Percentiles rank a stretch among this genome's conserved stretches.
Evolutionary conservation across 2,888 invertebrate species (phyloP).

Genomic region (Protodeltote pygarga): DNA sequence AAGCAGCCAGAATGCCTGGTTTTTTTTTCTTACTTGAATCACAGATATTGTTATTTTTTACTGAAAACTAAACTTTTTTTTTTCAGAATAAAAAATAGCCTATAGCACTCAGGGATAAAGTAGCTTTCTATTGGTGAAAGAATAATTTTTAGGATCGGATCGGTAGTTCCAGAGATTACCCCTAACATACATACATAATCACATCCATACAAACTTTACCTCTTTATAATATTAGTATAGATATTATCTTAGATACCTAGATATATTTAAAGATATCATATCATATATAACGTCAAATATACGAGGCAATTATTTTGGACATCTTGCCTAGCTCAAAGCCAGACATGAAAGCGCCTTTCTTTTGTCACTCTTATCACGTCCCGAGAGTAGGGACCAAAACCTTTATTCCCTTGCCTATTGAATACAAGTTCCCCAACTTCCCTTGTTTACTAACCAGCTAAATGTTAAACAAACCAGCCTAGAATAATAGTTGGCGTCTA

Average conservation of each 20-base stretch:
- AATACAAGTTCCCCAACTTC: constrained; percentile 55
- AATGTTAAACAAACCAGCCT: constrained; percentile 41
- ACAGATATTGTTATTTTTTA: too few relatives aligned
- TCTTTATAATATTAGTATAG: too few relatives aligned
- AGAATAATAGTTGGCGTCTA: constrained; percentile 43
- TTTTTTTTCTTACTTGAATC: too few relatives aligned
- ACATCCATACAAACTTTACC: too few relatives aligned
- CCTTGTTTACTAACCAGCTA: constrained; percentile 49
- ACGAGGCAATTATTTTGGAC: constrained; percentile 35
- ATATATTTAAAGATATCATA: constrained; percentile 10
- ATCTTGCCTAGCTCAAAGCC: constrained; percentile 42
- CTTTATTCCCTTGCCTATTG: constrained; percentile 62
- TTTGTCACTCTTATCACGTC: constrained; percentile 69
- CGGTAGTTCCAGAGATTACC: too few relatives aligned
- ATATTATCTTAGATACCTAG: not conserved
- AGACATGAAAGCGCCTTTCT: constrained; percentile 61
- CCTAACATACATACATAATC: too few relatives aligned
- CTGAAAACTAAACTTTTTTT: too few relatives aligned
- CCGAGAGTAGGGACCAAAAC: constrained; percentile 56
- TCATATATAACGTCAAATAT: constrained; percentile 10
- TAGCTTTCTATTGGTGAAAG: too few relatives aligned
- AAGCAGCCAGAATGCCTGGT: too few relatives aligned
- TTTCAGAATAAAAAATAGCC: too few relatives aligned
- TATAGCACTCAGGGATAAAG: too few relatives aligned
- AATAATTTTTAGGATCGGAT: too few relatives aligned